These are phyloP conservation scores for Stylophora pistillata DNA, from an alignment of 64 coral and sea anemone species.

Conservation along the genomic window DNA sequence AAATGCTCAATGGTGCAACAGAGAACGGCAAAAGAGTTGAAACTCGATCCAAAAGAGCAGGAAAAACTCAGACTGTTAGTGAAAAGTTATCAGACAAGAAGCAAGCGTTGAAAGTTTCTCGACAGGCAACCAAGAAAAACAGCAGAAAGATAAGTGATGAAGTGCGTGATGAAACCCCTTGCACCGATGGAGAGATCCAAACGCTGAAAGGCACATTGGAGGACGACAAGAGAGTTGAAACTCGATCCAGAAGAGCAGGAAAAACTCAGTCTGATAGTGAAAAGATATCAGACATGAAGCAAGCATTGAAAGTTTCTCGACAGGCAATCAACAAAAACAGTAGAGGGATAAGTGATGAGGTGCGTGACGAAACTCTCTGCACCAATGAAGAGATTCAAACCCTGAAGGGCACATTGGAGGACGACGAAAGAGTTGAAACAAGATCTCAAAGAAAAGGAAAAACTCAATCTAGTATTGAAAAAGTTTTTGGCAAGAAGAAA, in stretches of 20 bases:
- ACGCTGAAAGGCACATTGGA: no score
- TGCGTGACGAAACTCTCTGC: constrained; percentile 8
- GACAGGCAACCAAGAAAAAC: no score
- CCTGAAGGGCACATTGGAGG: neutral
- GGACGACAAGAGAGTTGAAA: no score
- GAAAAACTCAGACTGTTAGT: neutral
- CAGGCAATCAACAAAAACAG: neutral
- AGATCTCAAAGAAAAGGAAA: no score
- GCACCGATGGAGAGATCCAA: no score
- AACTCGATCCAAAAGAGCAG: neutral
- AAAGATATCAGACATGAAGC: neutral
- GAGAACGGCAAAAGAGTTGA: no score
- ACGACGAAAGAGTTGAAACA: no score
- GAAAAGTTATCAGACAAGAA: neutral
- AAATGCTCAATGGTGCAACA: no score
- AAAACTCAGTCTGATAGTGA: no score
- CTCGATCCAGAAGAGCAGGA: no score
- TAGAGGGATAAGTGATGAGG: neutral
- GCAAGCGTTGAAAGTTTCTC: neutral
- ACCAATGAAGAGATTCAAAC: constrained; percentile 38
- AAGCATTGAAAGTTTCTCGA: neutral
- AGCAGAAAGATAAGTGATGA: neutral
- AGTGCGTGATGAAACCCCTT: no score
- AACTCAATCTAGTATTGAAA: no score
- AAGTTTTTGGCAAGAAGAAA: neutral